phyloP scores from a whole-genome alignment of 2,797 vertebrate genomes.

The Pipistrellus pipistrellus region DNA sequence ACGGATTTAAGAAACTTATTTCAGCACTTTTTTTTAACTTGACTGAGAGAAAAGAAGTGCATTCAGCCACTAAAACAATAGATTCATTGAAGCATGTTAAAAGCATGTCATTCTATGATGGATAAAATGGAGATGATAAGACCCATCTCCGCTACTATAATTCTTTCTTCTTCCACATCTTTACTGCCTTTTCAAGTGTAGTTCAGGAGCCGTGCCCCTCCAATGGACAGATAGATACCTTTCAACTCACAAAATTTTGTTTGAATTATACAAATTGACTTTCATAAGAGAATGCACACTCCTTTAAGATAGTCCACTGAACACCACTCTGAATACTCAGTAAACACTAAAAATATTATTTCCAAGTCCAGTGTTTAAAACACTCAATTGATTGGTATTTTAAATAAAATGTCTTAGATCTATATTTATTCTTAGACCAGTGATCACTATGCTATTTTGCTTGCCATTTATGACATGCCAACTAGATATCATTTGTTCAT shows the following conservation, averaged over 20 bases:
- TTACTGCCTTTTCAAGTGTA: not conserved
- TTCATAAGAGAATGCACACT: not conserved
- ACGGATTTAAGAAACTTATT: conserved; percentile 27
- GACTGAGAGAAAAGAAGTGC: not conserved
- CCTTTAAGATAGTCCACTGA: not conserved
- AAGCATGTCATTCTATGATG: conserved; percentile 32
- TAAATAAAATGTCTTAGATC: not conserved
- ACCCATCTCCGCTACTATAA: not conserved
- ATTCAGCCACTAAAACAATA: conserved; percentile 37
- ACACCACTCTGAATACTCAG: not conserved
- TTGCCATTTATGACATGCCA: not conserved
- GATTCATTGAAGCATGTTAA: not conserved
- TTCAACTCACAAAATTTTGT: not conserved
- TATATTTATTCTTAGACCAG: not conserved
- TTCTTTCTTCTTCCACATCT: not conserved
- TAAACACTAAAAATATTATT: not conserved
- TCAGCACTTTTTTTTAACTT: conserved; percentile 34
- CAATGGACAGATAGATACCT: not conserved
- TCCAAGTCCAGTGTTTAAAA: not conserved
- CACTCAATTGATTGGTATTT: not conserved
- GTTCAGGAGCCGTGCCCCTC: not conserved
- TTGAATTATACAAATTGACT: not conserved
- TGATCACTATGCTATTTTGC: not conserved
- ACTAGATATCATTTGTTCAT: not conserved
- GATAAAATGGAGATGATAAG: not conserved